phyloP scores from a whole-genome alignment of 2,113 vertebrate genomes.

The Apistogramma diplotaenia region DNA sequence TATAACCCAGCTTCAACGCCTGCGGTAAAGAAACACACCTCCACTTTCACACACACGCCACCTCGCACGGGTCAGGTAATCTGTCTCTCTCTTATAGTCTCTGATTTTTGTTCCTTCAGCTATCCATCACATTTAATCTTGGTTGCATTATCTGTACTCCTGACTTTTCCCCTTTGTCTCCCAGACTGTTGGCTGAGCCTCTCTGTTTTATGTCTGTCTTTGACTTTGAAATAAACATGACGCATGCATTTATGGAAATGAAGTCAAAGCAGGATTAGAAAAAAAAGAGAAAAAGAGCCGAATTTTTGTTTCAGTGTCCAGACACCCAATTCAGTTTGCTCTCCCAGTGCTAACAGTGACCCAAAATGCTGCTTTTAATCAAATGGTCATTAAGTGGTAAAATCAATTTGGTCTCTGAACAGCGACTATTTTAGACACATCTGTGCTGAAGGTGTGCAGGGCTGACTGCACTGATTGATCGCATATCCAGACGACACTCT shows the following conservation, averaged over 20 bases:
- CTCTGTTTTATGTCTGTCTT: slow-evolving; percentile 28
- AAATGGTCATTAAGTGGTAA: background rate
- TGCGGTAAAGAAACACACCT: slow-evolving; percentile 69
- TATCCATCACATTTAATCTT: slow-evolving; percentile 56
- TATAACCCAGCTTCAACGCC: slow-evolving; percentile 73
- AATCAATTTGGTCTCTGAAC: background rate
- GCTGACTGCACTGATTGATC: background rate
- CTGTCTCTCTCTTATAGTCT: slow-evolving; percentile 43
- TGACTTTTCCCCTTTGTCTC: background rate
- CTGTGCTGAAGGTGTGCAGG: background rate
- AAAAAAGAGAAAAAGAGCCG: slow-evolving; percentile 23
- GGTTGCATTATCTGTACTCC: slow-evolving; percentile 21
- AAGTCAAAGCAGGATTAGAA: slow-evolving; percentile 38
- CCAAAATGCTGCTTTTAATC: slow-evolving; percentile 9
- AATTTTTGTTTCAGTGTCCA: slow-evolving; percentile 3
- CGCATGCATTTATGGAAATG: slow-evolving; percentile 7
- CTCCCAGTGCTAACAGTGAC: background rate
- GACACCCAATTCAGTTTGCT: background rate
- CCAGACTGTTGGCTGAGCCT: slow-evolving; percentile 12
- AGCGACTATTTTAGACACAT: background rate
- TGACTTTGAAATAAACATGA: slow-evolving; percentile 34
- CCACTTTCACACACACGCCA: slow-evolving; percentile 76
- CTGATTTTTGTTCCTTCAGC: slow-evolving; percentile 47
- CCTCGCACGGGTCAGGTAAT: slow-evolving; percentile 77
- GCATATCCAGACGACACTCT: background rate